These are phyloP conservation scores for Anoplolepis gracilipes DNA, from an alignment of 1,140 invertebrate genomes.

Conservation along the genomic window DNA sequence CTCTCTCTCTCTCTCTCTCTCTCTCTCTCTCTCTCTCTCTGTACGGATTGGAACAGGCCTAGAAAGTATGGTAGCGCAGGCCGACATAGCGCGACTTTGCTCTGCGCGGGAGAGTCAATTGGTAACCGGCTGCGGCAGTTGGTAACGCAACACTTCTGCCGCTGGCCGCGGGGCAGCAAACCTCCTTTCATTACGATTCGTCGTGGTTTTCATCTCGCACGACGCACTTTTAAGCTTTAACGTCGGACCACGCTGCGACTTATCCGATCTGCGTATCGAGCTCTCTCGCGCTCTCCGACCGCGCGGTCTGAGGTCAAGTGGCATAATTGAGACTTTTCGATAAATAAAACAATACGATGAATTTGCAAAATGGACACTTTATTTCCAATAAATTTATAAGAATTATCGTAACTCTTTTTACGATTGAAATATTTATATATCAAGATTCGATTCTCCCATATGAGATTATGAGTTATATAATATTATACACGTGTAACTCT, in stretches of 20 bases:
- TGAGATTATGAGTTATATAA: not conserved
- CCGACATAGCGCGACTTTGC: not conserved
- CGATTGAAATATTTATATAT: not conserved
- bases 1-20: too few species aligned
- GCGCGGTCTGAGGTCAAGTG: conserved; percentile 30
- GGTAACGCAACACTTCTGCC: conserved; percentile 65
- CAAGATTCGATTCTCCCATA: not conserved
- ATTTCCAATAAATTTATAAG: not conserved
- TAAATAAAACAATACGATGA: not conserved
- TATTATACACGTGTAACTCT: not conserved
- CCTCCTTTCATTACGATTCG: conserved; percentile 78
- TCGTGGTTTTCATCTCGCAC: conserved; percentile 75
- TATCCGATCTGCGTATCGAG: conserved; percentile 23
- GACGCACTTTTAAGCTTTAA: conserved; percentile 68
- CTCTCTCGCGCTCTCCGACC: not conserved
- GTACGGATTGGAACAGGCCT: conserved; percentile 4
- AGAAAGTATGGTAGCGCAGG: not conserved
- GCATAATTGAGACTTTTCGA: not conserved
- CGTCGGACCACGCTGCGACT: conserved; percentile 45
- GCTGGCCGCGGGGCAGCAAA: conserved; percentile 62
- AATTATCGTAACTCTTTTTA: not conserved
- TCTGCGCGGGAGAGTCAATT: conserved; percentile 72
- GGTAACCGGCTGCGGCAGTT: conserved; percentile 69
- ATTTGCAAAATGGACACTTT: not conserved
- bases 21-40: not conserved